These are phyloP conservation scores for Rotaria socialis DNA, from an alignment of 2,888 invertebrate genomes.

Conservation along the genomic window DNA sequence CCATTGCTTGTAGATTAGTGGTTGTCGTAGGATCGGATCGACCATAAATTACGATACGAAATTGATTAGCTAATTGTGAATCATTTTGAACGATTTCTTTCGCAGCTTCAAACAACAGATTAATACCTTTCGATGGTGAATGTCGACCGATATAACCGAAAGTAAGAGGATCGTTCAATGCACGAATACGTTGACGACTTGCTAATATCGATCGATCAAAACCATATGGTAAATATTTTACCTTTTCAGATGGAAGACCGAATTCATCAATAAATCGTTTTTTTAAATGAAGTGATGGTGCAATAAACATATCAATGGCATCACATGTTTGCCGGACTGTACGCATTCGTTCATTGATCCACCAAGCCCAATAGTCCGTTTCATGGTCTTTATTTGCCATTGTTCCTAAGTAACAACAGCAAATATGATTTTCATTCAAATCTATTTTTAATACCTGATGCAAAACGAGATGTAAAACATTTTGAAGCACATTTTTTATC, in stretches of 20 bases:
- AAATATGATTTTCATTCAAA: too few species aligned
- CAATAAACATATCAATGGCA: conserved; percentile 2
- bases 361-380: neutral
- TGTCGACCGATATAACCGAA: neutral
- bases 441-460: neutral
- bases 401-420: neutral
- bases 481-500: neutral
- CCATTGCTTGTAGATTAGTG: neutral
- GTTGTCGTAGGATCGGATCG: neutral
- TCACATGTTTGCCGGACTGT: neutral
- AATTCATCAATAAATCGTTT: conserved; percentile 15
- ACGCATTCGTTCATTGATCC: neutral
- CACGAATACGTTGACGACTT: neutral
- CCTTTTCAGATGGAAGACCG: neutral
- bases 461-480: conserved; percentile 20
- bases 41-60: neutral
- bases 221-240: neutral
- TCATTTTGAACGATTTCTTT: neutral
- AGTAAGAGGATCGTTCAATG: neutral
- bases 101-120: neutral
- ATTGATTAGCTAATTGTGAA: neutral
- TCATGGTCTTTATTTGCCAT: neutral
- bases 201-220: neutral
- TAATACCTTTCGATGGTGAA: conserved; percentile 27
- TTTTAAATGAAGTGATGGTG: neutral